Evolutionary conservation across 2,113 vertebrate genomes (phyloP).

Genomic region (Catharus fuscescens): DNA sequence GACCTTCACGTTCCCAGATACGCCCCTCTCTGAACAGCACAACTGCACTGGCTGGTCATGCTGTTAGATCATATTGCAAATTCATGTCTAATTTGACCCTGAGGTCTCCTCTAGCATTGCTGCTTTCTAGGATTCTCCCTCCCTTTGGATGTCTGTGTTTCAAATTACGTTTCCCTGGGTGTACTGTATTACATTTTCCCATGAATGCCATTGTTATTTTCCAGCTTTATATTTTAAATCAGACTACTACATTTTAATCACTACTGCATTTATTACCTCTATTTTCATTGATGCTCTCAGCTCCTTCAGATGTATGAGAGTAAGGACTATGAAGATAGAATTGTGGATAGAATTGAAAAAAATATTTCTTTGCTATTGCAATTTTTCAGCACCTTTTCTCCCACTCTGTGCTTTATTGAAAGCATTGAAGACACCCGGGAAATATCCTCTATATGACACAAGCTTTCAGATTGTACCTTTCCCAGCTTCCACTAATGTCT

Average conservation of each 20-base stretch:
- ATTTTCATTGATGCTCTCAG: background rate
- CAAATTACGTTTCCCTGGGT: slow-evolving; percentile 49
- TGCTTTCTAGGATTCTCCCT: slow-evolving; percentile 68
- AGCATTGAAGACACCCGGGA: background rate
- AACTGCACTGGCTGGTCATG: slow-evolving; percentile 40
- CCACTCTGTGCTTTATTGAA: background rate
- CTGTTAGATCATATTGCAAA: slow-evolving; percentile 59
- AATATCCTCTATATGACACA: background rate
- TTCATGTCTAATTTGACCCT: slow-evolving; percentile 61
- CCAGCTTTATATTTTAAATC: slow-evolving; percentile 31
- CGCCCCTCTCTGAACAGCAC: background rate
- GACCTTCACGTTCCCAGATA: background rate
- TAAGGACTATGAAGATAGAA: background rate
- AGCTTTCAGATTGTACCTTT: background rate
- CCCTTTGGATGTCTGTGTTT: slow-evolving; percentile 55
- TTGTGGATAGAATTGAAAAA: background rate
- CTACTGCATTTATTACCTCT: background rate
- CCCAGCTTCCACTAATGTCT: background rate
- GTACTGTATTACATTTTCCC: slow-evolving; percentile 65
- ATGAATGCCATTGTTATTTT: slow-evolving; percentile 49
- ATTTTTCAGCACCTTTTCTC: background rate
- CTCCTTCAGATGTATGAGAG: background rate
- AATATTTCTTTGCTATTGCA: background rate
- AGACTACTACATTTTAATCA: background rate
- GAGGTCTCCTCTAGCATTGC: slow-evolving; percentile 42